These are phyloP conservation scores for Sylvia borin DNA, from an alignment of 2,797 vertebrate genomes.

Conservation along the genomic window DNA sequence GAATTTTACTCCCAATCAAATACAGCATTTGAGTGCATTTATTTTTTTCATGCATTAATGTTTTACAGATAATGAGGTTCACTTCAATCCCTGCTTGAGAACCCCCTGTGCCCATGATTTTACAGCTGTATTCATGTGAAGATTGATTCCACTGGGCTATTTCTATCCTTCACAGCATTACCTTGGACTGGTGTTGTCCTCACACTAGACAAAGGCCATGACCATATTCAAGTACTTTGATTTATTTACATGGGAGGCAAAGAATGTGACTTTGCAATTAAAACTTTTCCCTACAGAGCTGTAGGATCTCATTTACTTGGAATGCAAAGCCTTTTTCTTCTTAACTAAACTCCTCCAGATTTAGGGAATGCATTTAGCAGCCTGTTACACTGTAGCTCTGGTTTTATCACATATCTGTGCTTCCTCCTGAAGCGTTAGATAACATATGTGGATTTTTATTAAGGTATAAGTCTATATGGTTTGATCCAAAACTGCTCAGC, in stretches of 20 bases:
- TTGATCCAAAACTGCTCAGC: neutral
- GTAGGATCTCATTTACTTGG: conserved; percentile 41
- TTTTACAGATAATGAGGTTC: neutral
- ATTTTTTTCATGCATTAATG: conserved; percentile 2
- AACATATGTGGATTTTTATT: conserved; percentile 22
- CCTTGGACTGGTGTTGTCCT: neutral
- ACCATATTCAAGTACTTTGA: neutral
- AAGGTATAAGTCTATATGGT: neutral
- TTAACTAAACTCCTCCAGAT: conserved; percentile 29
- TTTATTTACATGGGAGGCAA: conserved; percentile 11
- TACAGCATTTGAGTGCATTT: neutral
- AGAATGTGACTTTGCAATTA: conserved; percentile 42
- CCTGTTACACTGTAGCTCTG: neutral
- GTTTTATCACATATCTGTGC: conserved; percentile 11
- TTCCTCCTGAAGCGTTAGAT: conserved; percentile 22
- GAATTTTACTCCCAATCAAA: conserved; percentile 23
- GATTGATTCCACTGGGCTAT: neutral
- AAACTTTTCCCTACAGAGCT: conserved; percentile 30
- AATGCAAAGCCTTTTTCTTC: conserved; percentile 31
- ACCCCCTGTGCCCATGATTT: neutral
- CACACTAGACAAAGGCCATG: neutral
- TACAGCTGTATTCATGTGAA: neutral
- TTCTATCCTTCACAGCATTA: neutral
- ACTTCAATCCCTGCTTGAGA: neutral
- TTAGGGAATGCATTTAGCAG: conserved; percentile 3